These are phyloP conservation scores for Columba janthina DNA, from an alignment of 2,113 vertebrate species.

Conservation along the genomic window DNA sequence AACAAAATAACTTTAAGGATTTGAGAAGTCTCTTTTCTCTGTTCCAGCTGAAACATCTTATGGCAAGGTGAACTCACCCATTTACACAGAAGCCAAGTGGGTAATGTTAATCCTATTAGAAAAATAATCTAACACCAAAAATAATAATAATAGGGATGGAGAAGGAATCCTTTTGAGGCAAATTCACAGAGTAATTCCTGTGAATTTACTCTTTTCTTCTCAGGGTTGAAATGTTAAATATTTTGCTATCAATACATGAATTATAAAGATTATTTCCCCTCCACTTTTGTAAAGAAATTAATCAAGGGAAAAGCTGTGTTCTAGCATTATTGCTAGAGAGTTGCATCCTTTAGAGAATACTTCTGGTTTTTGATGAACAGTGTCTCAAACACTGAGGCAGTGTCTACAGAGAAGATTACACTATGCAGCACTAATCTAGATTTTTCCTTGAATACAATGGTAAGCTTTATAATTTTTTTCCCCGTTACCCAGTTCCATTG, in stretches of 20 bases:
- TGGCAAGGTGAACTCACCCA: slow-evolving; percentile 29
- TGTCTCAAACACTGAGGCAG: background rate
- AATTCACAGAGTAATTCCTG: background rate
- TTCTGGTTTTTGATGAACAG: background rate
- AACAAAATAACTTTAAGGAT: background rate
- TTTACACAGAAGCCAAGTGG: slow-evolving; percentile 18
- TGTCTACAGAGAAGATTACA: background rate
- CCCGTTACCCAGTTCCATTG: background rate
- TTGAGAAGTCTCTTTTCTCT: background rate
- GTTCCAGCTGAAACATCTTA: slow-evolving; percentile 11
- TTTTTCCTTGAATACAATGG: background rate
- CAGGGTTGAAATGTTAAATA: background rate
- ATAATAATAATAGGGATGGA: background rate
- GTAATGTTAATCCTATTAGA: slow-evolving; percentile 45
- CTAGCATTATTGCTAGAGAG: background rate
- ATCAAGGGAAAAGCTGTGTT: background rate
- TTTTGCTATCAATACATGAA: background rate
- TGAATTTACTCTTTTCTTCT: slow-evolving; percentile 19
- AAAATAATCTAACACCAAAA: slow-evolving; percentile 43
- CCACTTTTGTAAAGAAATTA: background rate
- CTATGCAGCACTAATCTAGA: background rate
- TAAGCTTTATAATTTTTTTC: background rate
- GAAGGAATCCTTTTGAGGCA: background rate
- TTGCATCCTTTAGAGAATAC: background rate
- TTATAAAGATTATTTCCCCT: background rate